phyloP scores from a whole-genome alignment of 2,888 invertebrate species.

The Drosophila demipolita region DNA sequence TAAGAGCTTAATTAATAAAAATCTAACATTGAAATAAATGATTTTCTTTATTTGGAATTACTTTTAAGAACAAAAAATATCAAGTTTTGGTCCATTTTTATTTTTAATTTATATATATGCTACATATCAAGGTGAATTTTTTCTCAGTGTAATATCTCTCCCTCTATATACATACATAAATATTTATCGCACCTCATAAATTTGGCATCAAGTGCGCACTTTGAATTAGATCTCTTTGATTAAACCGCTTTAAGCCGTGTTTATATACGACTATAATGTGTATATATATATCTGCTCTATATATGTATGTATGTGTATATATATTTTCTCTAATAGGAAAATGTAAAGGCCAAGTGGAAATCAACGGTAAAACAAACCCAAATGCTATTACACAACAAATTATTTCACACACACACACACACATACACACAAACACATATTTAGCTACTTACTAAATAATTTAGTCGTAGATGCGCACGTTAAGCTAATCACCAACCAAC shows the following conservation, averaged over 20 bases:
- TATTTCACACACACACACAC: constrained; percentile 23
- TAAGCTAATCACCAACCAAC: constrained; percentile 24
- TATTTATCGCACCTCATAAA: constrained; percentile 27
- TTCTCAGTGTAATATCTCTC: not conserved
- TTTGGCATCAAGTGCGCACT: constrained; percentile 45
- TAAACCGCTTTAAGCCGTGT: constrained; percentile 9
- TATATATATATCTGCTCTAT: constrained; percentile 23
- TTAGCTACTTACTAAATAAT: constrained; percentile 27
- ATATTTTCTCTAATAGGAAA: constrained; percentile 83
- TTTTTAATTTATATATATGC: not conserved
- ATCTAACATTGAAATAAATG: too few relatives aligned
- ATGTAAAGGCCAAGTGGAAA: constrained; percentile 84
- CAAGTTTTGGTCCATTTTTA: not conserved
- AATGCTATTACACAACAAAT: constrained; percentile 27
- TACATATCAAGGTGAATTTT: not conserved
- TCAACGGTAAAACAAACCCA: constrained; percentile 83
- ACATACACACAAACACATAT: constrained; percentile 16
- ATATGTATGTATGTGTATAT: constrained; percentile 43
- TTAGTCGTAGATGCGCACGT: constrained; percentile 51
- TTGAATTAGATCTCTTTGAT: constrained; percentile 10
- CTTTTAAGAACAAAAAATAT: too few relatives aligned
- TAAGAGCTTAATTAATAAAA: not conserved
- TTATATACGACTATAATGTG: constrained; percentile 27
- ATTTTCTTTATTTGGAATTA: too few relatives aligned
- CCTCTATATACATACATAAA: not conserved